Conservation (phyloP, 2,888 invertebrate species). For the Merodon equestris region DNA sequence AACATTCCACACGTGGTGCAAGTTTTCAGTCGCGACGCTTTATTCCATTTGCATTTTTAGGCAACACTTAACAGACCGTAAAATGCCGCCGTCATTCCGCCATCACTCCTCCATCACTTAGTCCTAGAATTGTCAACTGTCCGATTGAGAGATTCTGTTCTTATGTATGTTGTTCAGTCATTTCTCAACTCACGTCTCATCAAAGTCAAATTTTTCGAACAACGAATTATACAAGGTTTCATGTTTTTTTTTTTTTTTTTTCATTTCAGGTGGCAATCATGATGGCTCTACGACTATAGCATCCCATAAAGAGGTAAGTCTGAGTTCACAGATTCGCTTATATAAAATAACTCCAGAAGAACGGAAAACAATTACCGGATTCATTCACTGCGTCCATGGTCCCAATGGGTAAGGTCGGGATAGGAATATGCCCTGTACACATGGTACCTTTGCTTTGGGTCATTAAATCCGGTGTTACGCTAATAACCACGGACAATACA, state of each 20-base stretch:
- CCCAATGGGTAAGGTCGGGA: slow-evolving; percentile 59
- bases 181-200: too few relatives aligned
- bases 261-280: slow-evolving; percentile 64
- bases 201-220: too few relatives aligned
- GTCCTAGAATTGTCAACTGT: too few relatives aligned
- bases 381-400: slow-evolving; percentile 57
- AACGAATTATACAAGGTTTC: too few relatives aligned
- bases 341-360: background rate
- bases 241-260: slow-evolving; percentile 22
- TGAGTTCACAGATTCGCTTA: too few relatives aligned
- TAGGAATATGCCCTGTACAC: slow-evolving; percentile 19
- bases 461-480: slow-evolving; percentile 66
- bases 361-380: slow-evolving; percentile 55
- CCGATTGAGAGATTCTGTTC: too few relatives aligned
- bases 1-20: slow-evolving; percentile 51
- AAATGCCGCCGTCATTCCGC: slow-evolving; percentile 20
- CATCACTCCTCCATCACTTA: background rate
- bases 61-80: slow-evolving; percentile 50
- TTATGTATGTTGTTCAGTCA: too few relatives aligned
- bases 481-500: slow-evolving; percentile 56
- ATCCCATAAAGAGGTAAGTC: slow-evolving; percentile 66
- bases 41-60: slow-evolving; percentile 50
- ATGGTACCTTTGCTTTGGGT: slow-evolving; percentile 59
- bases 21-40: slow-evolving; percentile 23
- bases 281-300: slow-evolving; percentile 58